phyloP scores from a whole-genome alignment of 2,888 invertebrate genomes.

The Seira sanloemensis region DNA sequence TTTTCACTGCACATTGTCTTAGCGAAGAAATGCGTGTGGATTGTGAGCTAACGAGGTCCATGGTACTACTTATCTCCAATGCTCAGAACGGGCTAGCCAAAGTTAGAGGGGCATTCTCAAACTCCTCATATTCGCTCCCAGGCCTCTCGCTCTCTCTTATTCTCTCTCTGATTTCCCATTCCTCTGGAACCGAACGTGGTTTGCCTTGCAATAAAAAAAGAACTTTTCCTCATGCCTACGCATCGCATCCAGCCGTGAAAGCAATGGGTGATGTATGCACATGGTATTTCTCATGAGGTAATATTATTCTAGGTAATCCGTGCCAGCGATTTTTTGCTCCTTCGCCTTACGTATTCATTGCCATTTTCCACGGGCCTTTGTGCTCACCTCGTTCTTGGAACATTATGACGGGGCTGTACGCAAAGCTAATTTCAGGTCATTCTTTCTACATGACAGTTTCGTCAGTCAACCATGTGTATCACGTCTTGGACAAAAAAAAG shows the following conservation, averaged over 20 bases:
- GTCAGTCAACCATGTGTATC: conserved; percentile 39
- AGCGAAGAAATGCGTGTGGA: conserved; percentile 1
- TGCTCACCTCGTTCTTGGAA: too few species aligned
- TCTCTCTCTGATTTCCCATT: too few species aligned
- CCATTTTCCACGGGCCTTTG: conserved; percentile 19
- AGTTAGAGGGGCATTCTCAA: background rate
- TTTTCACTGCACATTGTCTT: conserved; percentile 10
- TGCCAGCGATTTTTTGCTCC: background rate
- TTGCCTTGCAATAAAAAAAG: background rate
- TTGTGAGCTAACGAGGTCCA: background rate
- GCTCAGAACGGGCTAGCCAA: background rate
- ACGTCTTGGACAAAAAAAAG: background rate
- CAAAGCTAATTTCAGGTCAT: conserved; percentile 43
- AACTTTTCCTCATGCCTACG: background rate
- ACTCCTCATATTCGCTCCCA: background rate
- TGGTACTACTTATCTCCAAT: background rate
- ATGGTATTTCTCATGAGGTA: conserved; percentile 55
- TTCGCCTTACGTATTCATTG: background rate
- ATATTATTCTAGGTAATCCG: conserved; percentile 20
- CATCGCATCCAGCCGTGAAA: too few species aligned
- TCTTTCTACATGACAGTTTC: conserved; percentile 52
- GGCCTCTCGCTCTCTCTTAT: background rate
- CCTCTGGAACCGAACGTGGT: too few species aligned
- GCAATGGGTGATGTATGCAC: conserved; percentile 38
- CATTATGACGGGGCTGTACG: background rate